phyloP scores from a whole-genome alignment of 2,113 vertebrate genomes.

The Perognathus longimembris region DNA sequence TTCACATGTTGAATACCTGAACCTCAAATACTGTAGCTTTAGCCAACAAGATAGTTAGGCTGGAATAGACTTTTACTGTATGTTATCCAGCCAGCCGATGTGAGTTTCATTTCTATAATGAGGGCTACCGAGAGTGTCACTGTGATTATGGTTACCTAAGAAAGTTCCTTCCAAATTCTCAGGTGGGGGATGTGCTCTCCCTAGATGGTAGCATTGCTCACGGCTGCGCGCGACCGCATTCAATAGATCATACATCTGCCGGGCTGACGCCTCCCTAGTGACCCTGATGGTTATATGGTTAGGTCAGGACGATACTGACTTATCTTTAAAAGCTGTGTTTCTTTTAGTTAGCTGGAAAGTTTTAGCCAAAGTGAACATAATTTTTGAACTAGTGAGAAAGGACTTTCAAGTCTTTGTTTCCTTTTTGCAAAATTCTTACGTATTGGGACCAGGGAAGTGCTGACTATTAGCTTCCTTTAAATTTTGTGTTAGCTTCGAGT shows the following conservation, averaged over 20 bases:
- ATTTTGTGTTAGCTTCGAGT: constrained; percentile 58
- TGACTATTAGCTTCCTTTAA: constrained; percentile 8
- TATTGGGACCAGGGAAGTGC: constrained; percentile 6
- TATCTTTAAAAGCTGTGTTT: constrained; percentile 59
- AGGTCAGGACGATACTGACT: constrained; percentile 31
- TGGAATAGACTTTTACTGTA: constrained; percentile 63
- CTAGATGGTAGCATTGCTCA: constrained; percentile 62
- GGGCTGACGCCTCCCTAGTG: constrained; percentile 49
- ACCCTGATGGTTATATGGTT: constrained; percentile 26
- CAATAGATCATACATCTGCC: constrained; percentile 71
- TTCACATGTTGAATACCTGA: constrained; percentile 29
- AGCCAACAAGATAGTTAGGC: constrained; percentile 51
- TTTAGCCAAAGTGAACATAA: constrained; percentile 13
- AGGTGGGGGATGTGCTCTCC: constrained; percentile 52
- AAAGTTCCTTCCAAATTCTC: constrained; percentile 66
- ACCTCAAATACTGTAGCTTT: constrained; percentile 26
- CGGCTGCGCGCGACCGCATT: constrained; percentile 56
- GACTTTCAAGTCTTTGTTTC: not conserved
- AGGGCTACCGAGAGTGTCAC: constrained; percentile 71
- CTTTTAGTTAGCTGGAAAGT: constrained; percentile 46
- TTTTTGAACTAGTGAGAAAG: not conserved
- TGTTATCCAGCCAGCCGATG: constrained; percentile 68
- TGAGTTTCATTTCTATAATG: constrained; percentile 75
- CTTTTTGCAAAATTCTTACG: constrained; percentile 57
- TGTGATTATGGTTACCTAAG: constrained; percentile 68